A percentile compares a stretch with the other conserved stretches of the same genome.
Conservation (phyloP, 2,888 invertebrate species). For the Atrina japonica region DNA sequence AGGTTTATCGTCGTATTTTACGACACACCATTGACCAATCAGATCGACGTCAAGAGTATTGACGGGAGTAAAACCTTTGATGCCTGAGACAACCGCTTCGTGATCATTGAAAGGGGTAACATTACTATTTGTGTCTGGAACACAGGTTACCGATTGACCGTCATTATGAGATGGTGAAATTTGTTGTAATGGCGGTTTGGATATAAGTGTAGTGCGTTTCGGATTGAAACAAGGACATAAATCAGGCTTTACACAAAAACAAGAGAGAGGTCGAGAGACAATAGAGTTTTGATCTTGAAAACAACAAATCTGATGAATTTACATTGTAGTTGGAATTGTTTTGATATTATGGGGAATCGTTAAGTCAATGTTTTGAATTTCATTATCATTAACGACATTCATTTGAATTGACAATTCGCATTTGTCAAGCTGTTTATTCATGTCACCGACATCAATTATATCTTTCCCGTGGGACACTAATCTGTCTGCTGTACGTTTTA, state of each 20-base stretch:
- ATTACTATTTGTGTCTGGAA: background rate
- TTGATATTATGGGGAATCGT: background rate
- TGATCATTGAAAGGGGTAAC: too few species aligned
- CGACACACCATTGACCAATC: slow-evolving; percentile 6
- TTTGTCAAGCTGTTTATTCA: slow-evolving; percentile 2
- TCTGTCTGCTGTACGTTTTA: slow-evolving; percentile 21
- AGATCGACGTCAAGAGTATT: background rate
- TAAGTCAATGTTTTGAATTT: slow-evolving; percentile 5
- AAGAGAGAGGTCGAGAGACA: background rate
- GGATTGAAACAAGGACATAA: slow-evolving; percentile 4
- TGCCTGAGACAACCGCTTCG: too few species aligned
- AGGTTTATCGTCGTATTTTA: slow-evolving; percentile 6
- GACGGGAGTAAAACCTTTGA: too few species aligned
- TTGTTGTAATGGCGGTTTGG: background rate
- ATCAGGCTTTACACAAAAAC: slow-evolving; percentile 14
- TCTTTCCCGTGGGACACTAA: slow-evolving; percentile 12
- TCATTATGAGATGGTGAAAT: background rate
- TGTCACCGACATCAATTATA: slow-evolving; percentile 1
- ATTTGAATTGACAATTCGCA: background rate
- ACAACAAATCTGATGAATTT: slow-evolving; percentile 13
- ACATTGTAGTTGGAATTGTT: slow-evolving; percentile 8
- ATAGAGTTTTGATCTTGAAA: too few species aligned
- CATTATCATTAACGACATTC: background rate
- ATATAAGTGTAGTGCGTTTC: too few species aligned
- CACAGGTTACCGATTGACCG: too few species aligned